Conservation (phyloP, 2,797 vertebrate genomes). For the Pogoniulus pusillus region DNA sequence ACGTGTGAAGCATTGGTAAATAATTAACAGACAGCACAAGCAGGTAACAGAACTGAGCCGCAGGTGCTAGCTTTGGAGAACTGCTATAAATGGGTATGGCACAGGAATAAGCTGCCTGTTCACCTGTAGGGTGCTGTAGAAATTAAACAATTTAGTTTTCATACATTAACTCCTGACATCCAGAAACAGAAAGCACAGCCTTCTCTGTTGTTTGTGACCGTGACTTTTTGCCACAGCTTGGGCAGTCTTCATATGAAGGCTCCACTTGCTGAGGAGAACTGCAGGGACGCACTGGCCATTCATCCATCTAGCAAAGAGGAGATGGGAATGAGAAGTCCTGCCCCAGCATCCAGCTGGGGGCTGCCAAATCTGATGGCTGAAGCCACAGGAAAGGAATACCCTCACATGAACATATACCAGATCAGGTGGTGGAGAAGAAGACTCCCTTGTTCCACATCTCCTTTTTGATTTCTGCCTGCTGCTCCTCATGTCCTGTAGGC, state of each 20-base stretch:
- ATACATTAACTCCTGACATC: constrained; percentile 10
- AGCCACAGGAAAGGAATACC: neutral
- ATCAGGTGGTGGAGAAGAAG: neutral
- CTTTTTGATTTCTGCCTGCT: neutral
- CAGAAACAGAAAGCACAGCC: neutral
- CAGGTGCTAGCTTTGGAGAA: constrained; percentile 39
- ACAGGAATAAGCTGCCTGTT: constrained; percentile 27
- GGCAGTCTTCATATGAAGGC: neutral
- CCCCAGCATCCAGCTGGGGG: neutral
- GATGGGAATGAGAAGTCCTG: neutral
- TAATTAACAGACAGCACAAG: constrained; percentile 47
- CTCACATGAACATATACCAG: neutral
- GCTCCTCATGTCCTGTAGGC: neutral
- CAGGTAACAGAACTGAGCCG: constrained; percentile 34
- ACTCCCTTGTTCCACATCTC: neutral
- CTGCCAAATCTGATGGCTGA: neutral
- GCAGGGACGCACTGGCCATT: accelerated
- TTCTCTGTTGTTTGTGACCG: neutral
- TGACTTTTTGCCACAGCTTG: neutral
- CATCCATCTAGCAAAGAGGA: neutral
- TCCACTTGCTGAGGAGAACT: neutral
- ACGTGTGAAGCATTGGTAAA: constrained; percentile 46
- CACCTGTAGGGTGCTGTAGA: constrained; percentile 19
- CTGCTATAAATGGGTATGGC: constrained; percentile 55
- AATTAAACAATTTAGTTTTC: neutral